Evolutionary conservation across 1,140 invertebrate genomes (phyloP).

Genomic region (Odontomachus brunneus): DNA sequence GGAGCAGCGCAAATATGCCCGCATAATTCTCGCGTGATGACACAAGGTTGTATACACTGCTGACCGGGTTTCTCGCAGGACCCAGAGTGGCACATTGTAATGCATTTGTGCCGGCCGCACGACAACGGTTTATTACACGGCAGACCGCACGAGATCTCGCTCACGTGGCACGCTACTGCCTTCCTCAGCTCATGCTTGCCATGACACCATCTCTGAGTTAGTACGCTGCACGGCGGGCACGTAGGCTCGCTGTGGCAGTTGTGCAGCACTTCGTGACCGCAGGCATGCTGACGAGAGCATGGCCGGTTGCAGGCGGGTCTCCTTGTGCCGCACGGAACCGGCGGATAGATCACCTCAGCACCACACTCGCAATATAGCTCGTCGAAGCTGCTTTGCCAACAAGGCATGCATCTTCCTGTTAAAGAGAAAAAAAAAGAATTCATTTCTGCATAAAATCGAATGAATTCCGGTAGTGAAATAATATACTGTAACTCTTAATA

Average conservation of each 20-base stretch:
- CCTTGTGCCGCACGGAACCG: constrained; percentile 95
- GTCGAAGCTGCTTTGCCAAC: constrained; percentile 94
- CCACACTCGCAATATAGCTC: constrained; percentile 97
- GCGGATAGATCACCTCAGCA: constrained; percentile 93
- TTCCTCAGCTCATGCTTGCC: constrained; percentile 95
- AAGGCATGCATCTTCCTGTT: constrained; percentile 91
- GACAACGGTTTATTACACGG: constrained; percentile 92
- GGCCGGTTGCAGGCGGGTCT: constrained; percentile 92
- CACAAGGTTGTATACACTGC: constrained; percentile 93
- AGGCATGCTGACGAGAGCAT: constrained; percentile 92
- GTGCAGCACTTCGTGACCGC: constrained; percentile 93
- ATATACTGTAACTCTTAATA: too few relatives aligned
- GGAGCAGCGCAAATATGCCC: constrained; percentile 92
- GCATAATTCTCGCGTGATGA: constrained; percentile 88
- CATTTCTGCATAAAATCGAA: too few relatives aligned
- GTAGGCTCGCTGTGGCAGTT: constrained; percentile 89
- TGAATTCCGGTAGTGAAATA: too few relatives aligned
- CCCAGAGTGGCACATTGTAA: constrained; percentile 91
- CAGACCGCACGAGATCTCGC: constrained; percentile 95
- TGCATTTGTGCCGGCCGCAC: constrained; percentile 90
- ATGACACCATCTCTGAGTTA: constrained; percentile 95
- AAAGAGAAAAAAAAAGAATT: neutral
- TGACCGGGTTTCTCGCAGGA: constrained; percentile 88
- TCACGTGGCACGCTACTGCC: constrained; percentile 95
- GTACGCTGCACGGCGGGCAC: constrained; percentile 97